A percentile compares a stretch with the other conserved stretches of the same genome.
phyloP scores from a whole-genome alignment of 2,888 invertebrate genomes.

The Cephus spinipes region DNA sequence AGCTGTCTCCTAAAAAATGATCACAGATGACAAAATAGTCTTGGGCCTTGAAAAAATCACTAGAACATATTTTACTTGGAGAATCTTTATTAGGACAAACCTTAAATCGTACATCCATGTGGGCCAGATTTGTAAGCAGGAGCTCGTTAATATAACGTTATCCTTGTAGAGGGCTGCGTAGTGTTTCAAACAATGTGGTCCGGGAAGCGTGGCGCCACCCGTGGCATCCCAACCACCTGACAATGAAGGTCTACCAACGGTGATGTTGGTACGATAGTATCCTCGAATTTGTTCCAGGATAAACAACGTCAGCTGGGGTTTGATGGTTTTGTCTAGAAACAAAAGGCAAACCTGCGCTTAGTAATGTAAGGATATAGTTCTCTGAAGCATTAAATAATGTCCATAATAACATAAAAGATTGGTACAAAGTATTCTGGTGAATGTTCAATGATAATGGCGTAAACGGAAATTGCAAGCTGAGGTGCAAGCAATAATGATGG shows the following conservation, averaged over 20 bases:
- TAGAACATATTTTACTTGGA: slow-evolving; percentile 12
- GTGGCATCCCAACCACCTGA: slow-evolving; percentile 68
- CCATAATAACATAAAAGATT: neutral
- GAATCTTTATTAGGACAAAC: slow-evolving; percentile 39
- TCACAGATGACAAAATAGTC: neutral
- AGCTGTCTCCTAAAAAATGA: slow-evolving; percentile 66
- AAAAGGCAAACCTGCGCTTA: neutral
- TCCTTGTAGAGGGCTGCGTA: slow-evolving; percentile 78
- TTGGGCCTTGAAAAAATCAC: slow-evolving; percentile 5
- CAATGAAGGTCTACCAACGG: slow-evolving; percentile 56
- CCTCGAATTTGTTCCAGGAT: slow-evolving; percentile 56
- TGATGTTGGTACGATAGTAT: slow-evolving; percentile 62
- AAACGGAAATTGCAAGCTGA: slow-evolving; percentile 1
- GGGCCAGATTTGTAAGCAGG: slow-evolving; percentile 84
- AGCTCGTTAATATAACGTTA: slow-evolving; percentile 72
- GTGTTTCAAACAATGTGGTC: slow-evolving; percentile 75
- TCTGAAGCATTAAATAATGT: neutral
- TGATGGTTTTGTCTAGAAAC: slow-evolving; percentile 47
- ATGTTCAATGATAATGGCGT: slow-evolving; percentile 3
- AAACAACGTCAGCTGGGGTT: slow-evolving; percentile 48
- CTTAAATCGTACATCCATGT: slow-evolving; percentile 84
- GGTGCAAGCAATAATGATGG: slow-evolving; percentile 6
- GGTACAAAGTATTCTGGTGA: slow-evolving; percentile 1
- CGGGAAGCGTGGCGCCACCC: slow-evolving; percentile 60
- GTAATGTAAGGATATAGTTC: too few species aligned